Base-by-base conservation (phyloP, 2,888 invertebrate genomes). In the Scelioninae gen. 1 region DNA sequence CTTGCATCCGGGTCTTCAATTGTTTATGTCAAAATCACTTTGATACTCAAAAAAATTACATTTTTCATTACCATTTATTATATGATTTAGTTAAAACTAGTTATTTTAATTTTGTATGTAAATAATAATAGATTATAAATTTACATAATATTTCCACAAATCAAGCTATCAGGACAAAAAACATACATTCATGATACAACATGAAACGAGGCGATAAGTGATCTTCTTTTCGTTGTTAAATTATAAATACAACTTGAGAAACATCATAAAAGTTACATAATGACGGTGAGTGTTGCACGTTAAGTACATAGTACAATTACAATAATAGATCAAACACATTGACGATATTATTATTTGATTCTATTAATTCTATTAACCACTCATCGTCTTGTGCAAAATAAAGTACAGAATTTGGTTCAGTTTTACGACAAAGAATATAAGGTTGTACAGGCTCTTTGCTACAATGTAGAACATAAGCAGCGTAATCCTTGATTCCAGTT, bases 321-420 rank as follows among this genome's bases (percentile, higher is more conserved):
- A 62, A 62, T 43, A 62, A 43, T 40, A 60, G n/a, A 15, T 60
- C 60, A 10, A 60, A 60, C 8, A 16, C 60, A 15, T 23, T 11
- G 3, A 62, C 43, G 6, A 38, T 29, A 13, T 43, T 62, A 6
- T 62, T 9, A 11, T 9, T n/a, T 13, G 62, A n/a, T n/a, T n/a
- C n/a, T n/a, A n/a, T n/a, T n/a, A n/a, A 43, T 32, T 62, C 45
- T 23, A 62, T 43, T 1, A 62, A 8, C 62, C 62, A 62, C 9
- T 23, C 40, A 32, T 62, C 62, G 7, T 43, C 62, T 32, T 62
- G 40, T 8, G 40, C 23, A 40, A 40, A 62, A 13, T 11, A 40
- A 4, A 40, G 10, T 4, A 4, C 40, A 5, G 40, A 40, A 40
- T 40, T 11, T 40, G 40, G 4, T 40, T 11, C 40, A 40, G 40